A percentile compares a stretch with the other conserved stretches of the same genome.
These are phyloP conservation scores for Caenorhabditis zanzibari DNA, from an alignment of 2,888 invertebrate genomes.

Conservation along the genomic window DNA sequence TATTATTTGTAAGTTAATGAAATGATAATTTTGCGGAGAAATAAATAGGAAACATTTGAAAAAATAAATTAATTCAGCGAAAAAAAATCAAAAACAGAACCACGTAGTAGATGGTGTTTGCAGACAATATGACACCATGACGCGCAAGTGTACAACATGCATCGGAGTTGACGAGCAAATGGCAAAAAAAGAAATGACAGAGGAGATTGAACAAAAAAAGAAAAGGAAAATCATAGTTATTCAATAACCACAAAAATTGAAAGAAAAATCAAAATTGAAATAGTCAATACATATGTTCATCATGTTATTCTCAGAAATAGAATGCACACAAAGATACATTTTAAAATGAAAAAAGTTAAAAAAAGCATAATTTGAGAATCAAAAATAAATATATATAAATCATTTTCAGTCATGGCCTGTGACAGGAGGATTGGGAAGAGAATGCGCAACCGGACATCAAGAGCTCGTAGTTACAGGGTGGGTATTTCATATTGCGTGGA, in stretches of 20 bases:
- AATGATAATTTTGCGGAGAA: not conserved
- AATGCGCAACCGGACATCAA: constrained; percentile 96
- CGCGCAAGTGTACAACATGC: constrained; percentile 28
- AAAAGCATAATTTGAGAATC: not conserved
- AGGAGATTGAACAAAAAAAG: not conserved
- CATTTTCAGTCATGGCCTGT: constrained; percentile 91
- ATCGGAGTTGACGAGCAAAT: constrained; percentile 14
- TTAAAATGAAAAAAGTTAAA: constrained; percentile 1
- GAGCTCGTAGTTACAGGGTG: constrained; percentile 96
- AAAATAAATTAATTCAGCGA: not conserved
- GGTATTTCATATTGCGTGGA: no score
- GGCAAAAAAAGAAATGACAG: not conserved
- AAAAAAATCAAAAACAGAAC: constrained; percentile 25
- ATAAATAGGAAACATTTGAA: not conserved
- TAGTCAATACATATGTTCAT: no score
- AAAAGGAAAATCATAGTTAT: no score
- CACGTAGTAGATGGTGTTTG: constrained; percentile 52
- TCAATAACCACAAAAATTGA: not conserved
- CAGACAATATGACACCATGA: constrained; percentile 10
- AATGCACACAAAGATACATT: not conserved
- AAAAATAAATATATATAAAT: not conserved
- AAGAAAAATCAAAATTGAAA: not conserved
- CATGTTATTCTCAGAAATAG: no score
- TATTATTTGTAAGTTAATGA: not conserved
- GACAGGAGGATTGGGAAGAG: constrained; percentile 96